phyloP scores from a whole-genome alignment of 1,140 invertebrate species.

The Venustaconcha ellipsiformis region DNA sequence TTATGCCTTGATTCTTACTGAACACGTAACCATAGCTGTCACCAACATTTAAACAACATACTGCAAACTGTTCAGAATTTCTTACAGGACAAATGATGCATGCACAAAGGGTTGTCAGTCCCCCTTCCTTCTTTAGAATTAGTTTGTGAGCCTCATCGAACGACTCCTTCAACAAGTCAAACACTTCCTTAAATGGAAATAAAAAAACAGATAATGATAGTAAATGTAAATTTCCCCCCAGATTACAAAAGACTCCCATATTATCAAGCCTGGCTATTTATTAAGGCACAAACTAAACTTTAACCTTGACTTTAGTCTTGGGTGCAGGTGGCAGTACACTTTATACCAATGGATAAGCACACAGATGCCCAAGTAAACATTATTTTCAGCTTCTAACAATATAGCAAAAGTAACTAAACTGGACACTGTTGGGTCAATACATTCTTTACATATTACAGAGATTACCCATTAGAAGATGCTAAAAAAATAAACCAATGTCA shows the following conservation, averaged over 20 bases:
- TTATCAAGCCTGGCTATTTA: too few relatives aligned
- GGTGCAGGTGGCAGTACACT: too few relatives aligned
- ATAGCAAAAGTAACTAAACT: too few relatives aligned
- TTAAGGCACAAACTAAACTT: background rate
- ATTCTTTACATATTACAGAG: too few relatives aligned
- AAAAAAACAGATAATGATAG: background rate
- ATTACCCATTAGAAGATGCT: too few relatives aligned
- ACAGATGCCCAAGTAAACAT: too few relatives aligned
- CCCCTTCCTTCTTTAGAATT: slow-evolving; percentile 87
- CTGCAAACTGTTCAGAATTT: slow-evolving; percentile 77
- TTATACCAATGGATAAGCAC: too few relatives aligned
- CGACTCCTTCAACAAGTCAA: slow-evolving; percentile 83
- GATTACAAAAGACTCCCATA: background rate
- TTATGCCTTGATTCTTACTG: slow-evolving; percentile 79
- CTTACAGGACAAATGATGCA: slow-evolving; percentile 80
- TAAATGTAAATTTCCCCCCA: background rate
- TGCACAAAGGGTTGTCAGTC: slow-evolving; percentile 88
- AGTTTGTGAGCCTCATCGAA: slow-evolving; percentile 90
- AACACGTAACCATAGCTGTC: slow-evolving; percentile 92
- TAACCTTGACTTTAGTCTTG: too few relatives aligned
- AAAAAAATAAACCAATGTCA: too few relatives aligned
- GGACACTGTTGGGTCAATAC: too few relatives aligned
- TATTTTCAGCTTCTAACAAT: too few relatives aligned
- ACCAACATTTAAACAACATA: slow-evolving; percentile 92
- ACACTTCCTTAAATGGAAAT: slow-evolving; percentile 77